Percentiles rank a stretch among this genome's conserved stretches.
These are phyloP conservation scores for Phengaris arion DNA, from an alignment of 2,888 invertebrate genomes.

Conservation along the genomic window DNA sequence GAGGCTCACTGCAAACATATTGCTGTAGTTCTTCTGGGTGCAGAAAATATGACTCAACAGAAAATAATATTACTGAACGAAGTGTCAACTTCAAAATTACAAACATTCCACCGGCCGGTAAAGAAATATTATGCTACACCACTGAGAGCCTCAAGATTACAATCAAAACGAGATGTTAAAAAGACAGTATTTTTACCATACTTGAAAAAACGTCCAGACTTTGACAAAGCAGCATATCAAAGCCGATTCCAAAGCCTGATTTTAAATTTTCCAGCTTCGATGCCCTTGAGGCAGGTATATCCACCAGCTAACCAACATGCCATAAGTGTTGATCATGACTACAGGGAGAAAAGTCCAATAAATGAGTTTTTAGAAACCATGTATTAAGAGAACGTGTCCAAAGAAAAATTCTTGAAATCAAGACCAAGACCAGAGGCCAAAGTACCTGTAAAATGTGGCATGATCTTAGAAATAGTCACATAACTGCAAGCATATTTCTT, in stretches of 20 bases:
- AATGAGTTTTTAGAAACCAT: neutral
- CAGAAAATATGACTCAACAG: too few relatives aligned
- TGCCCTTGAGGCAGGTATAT: neutral
- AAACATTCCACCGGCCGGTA: too few relatives aligned
- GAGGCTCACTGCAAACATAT: too few relatives aligned
- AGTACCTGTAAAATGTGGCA: neutral
- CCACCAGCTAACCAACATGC: neutral
- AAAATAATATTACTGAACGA: too few relatives aligned
- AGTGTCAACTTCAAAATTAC: too few relatives aligned
- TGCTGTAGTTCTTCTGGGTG: too few relatives aligned
- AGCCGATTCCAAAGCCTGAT: neutral
- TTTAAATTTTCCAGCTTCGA: neutral
- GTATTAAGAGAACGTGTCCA: neutral
- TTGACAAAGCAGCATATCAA: too few relatives aligned
- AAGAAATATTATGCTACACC: too few relatives aligned
- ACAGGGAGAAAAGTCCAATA: neutral
- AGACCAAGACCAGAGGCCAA: neutral
- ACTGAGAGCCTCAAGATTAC: too few relatives aligned
- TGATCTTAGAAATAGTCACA: neutral
- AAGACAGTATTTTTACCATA: too few relatives aligned
- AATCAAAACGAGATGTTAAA: too few relatives aligned
- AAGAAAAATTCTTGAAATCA: neutral
- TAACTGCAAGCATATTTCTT: neutral
- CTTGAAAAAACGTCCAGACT: too few relatives aligned
- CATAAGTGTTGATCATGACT: neutral